A percentile compares a stretch with the other conserved stretches of the same genome.
Conservation (phyloP, 2,113 vertebrate genomes). For the Xenotilapia caudafasciata region DNA sequence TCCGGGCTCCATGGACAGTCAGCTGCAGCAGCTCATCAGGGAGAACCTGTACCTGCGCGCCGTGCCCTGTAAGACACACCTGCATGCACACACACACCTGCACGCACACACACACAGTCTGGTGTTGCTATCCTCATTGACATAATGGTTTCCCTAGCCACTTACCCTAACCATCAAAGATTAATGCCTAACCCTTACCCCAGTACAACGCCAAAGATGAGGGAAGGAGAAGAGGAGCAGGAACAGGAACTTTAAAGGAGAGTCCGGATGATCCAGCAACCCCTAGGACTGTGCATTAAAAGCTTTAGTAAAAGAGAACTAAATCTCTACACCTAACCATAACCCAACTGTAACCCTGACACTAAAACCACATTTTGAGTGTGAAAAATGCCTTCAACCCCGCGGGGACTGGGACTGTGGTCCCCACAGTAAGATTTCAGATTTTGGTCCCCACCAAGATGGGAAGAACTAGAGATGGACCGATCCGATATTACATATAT, state of each 20-base stretch:
- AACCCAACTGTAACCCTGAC: not conserved
- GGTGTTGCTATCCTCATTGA: not conserved
- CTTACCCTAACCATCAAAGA: not conserved
- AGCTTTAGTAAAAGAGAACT: not conserved
- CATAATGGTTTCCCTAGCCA: not conserved
- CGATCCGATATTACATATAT: rapidly evolving
- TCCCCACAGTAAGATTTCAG: not conserved
- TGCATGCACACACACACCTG: not conserved
- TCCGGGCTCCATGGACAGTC: slow-evolving; percentile 72
- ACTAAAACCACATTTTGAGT: not conserved
- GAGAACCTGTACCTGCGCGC: slow-evolving; percentile 77
- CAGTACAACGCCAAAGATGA: not conserved
- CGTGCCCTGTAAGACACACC: slow-evolving; percentile 66
- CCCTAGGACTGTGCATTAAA: rapidly evolving
- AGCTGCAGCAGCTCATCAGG: slow-evolving; percentile 76
- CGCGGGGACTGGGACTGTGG: rapidly evolving
- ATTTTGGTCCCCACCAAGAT: not conserved
- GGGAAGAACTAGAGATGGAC: no score
- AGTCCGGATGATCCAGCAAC: rapidly evolving
- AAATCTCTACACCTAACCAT: not conserved
- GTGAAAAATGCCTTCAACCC: not conserved
- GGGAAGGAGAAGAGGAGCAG: not conserved
- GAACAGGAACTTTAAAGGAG: not conserved
- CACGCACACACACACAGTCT: not conserved
- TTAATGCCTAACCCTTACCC: not conserved